Evolutionary conservation across 2,797 vertebrate species (phyloP).

Genomic region (Nyctalus aviator): DNA sequence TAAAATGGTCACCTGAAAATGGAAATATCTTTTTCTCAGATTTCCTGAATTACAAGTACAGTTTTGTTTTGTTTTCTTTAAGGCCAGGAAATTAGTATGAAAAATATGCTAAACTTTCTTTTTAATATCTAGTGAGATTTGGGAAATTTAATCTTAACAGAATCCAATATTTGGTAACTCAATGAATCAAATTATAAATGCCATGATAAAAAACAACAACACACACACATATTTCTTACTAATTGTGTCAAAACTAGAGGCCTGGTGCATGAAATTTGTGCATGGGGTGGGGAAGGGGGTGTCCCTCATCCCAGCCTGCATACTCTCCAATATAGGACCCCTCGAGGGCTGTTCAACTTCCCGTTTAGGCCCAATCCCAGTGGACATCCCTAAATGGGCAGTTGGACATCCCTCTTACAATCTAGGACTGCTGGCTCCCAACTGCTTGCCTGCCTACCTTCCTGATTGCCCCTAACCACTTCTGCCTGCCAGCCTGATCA

Average conservation of each 20-base stretch:
- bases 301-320: too few relatives aligned
- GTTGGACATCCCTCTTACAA: too few relatives aligned
- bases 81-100: background rate
- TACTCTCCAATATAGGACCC: too few relatives aligned
- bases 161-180: background rate
- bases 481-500: too few relatives aligned
- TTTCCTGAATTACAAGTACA: background rate
- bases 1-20: slow-evolving; percentile 28
- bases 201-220: background rate
- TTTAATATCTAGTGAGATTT: slow-evolving; percentile 9
- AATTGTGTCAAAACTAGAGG: slow-evolving; percentile 25
- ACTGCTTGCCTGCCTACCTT: too few relatives aligned
- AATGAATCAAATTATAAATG: slow-evolving; percentile 26
- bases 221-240: background rate
- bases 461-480: too few relatives aligned
- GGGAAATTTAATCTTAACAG: background rate
- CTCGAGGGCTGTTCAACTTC: too few relatives aligned
- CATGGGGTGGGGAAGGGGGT: too few relatives aligned
- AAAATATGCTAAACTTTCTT: slow-evolving; percentile 2
- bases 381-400: too few relatives aligned
- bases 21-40: slow-evolving; percentile 22
- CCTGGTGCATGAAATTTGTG: too few relatives aligned
- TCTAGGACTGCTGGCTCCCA: too few relatives aligned
- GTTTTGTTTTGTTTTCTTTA: background rate
- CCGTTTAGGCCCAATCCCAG: too few relatives aligned